phyloP scores from a whole-genome alignment of 2,888 invertebrate genomes.

The Trilocha varians region DNA sequence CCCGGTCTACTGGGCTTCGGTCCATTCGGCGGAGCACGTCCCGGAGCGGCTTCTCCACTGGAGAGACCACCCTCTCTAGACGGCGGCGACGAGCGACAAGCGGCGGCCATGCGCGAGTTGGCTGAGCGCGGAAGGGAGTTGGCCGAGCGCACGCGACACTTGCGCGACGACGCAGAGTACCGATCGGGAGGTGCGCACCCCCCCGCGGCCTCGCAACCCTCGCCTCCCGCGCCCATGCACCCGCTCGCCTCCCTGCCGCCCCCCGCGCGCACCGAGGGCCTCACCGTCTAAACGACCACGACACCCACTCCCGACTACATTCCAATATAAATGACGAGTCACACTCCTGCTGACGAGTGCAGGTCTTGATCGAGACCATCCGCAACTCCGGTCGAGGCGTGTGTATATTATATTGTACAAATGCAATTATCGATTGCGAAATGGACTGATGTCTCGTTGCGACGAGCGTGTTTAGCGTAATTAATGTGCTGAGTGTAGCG shows the following conservation, averaged over 20 bases:
- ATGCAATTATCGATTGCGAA: not conserved
- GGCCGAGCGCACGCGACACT: conserved; percentile 62
- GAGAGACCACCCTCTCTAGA: conserved; percentile 63
- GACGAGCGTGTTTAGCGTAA: conserved; percentile 43
- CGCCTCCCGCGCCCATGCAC: conserved; percentile 65
- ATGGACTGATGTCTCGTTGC: conserved; percentile 11
- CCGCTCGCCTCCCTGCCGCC: conserved; percentile 75
- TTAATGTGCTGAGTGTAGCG: conserved; percentile 52
- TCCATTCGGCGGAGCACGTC: conserved; percentile 74
- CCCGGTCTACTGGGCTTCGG: conserved; percentile 85
- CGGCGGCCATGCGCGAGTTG: conserved; percentile 69
- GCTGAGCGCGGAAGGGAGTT: conserved; percentile 70
- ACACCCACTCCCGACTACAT: conserved; percentile 35
- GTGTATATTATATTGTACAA: not conserved
- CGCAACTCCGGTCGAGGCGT: conserved; percentile 12
- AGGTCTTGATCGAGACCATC: conserved; percentile 15
- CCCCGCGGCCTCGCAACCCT: conserved; percentile 61
- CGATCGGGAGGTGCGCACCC: conserved; percentile 55
- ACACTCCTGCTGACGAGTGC: conserved; percentile 10
- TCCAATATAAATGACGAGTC: conserved; percentile 27
- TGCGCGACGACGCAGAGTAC: conserved; percentile 67
- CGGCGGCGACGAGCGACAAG: conserved; percentile 57
- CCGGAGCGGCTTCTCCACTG: conserved; percentile 70
- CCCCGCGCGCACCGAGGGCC: conserved; percentile 79
- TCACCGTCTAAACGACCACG: conserved; percentile 75